Conservation (phyloP, 2,113 vertebrate genomes). For the Leptobrachium ailaonicum region DNA sequence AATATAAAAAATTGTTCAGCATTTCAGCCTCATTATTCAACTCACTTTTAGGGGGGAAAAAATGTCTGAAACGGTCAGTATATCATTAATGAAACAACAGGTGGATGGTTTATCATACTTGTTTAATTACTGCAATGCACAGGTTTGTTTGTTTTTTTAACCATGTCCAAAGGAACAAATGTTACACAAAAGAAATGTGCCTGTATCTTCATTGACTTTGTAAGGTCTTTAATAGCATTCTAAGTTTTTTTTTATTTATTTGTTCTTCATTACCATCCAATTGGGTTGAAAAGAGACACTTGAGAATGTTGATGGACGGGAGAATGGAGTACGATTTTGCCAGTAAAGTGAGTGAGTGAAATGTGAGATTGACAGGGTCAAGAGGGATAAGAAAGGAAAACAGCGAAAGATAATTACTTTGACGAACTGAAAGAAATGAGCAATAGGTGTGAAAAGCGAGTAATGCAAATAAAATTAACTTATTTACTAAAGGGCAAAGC, state of each 20-base stretch:
- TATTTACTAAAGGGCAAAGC: background rate
- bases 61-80: no score
- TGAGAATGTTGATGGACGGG: background rate
- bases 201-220: background rate
- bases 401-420: background rate
- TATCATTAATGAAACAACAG: no score
- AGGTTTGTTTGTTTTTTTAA: background rate
- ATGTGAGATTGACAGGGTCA: constrained; percentile 31
- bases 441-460: background rate
- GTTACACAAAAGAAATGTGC: background rate
- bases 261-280: background rate
- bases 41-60: no score
- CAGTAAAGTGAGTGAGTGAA: constrained; percentile 13
- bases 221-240: background rate
- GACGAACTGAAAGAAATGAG: background rate
- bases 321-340: background rate
- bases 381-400: constrained; percentile 12
- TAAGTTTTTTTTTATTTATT: background rate
- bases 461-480: background rate
- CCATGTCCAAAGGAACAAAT: no score
- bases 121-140: no score
- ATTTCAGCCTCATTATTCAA: no score
- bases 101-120: no score
- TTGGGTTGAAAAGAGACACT: background rate
- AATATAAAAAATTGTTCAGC: no score